A percentile compares a stretch with the other conserved stretches of the same genome.
phyloP scores from a whole-genome alignment of 2,888 invertebrate genomes.

The Orgyia antiqua region DNA sequence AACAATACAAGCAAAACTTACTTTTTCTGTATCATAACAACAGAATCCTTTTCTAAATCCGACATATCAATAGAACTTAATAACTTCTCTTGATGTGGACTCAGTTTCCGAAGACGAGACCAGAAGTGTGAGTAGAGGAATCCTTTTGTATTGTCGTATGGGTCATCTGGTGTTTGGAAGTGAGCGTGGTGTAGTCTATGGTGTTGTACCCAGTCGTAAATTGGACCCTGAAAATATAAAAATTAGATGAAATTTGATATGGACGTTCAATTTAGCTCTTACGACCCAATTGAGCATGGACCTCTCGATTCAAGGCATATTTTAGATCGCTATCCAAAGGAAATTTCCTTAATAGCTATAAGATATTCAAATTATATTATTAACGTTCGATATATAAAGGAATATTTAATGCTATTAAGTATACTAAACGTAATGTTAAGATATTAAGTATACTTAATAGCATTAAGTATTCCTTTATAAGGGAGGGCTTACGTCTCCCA shows the following conservation, averaged over 20 bases:
- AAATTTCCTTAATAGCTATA: no score
- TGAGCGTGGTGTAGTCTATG: slow-evolving; percentile 91
- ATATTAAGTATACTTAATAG: no score
- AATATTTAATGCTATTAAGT: no score
- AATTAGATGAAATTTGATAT: not conserved
- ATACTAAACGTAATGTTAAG: no score
- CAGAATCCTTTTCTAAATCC: slow-evolving; percentile 89
- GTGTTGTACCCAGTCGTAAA: slow-evolving; percentile 89
- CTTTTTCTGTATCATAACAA: slow-evolving; percentile 91
- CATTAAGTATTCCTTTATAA: no score
- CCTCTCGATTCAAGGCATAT: no score
- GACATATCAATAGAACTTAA: slow-evolving; percentile 85
- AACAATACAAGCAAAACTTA: no score
- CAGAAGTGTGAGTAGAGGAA: slow-evolving; percentile 89
- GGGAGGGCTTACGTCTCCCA: no score
- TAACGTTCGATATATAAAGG: no score
- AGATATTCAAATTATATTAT: no score
- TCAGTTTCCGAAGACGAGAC: slow-evolving; percentile 82
- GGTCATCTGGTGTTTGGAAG: slow-evolving; percentile 87
- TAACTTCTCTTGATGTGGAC: slow-evolving; percentile 80
- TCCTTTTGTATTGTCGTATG: slow-evolving; percentile 87
- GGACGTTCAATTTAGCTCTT: not conserved
- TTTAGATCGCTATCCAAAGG: no score
- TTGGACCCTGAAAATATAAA: slow-evolving; percentile 80
- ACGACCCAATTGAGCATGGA: no score